Evolutionary conservation across 2,888 invertebrate genomes (phyloP).

Genomic region (Calliopum simillimum): DNA sequence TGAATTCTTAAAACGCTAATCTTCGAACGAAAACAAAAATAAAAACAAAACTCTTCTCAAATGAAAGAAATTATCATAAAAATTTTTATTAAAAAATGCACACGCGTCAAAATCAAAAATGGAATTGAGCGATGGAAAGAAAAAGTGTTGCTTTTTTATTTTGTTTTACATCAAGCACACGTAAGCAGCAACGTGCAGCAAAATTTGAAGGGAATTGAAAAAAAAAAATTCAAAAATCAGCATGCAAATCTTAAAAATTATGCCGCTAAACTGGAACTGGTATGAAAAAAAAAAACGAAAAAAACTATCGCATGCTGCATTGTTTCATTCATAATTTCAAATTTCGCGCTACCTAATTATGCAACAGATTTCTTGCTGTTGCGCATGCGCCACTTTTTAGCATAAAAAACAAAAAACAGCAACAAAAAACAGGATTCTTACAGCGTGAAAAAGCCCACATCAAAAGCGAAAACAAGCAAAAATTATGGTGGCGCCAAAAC

Average conservation of each 20-base stretch:
- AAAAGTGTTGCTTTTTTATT: background rate
- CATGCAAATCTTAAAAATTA: too few relatives aligned
- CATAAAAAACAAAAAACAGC: background rate
- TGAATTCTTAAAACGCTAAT: too few relatives aligned
- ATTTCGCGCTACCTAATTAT: background rate
- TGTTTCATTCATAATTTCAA: too few relatives aligned
- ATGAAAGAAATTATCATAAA: constrained; percentile 5
- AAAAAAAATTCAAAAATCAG: too few relatives aligned
- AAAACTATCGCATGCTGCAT: too few relatives aligned
- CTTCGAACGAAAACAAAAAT: background rate
- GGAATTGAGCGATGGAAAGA: background rate
- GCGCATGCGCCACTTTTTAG: background rate
- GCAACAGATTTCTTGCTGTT: background rate
- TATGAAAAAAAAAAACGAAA: too few relatives aligned
- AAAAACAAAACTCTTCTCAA: background rate
- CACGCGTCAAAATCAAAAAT: constrained; percentile 4
- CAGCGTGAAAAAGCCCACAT: background rate
- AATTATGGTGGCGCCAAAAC: background rate
- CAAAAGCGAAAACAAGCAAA: background rate
- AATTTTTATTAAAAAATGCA: constrained; percentile 7
- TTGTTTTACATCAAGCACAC: background rate
- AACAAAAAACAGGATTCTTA: background rate
- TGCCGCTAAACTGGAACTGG: too few relatives aligned
- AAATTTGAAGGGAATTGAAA: too few relatives aligned
- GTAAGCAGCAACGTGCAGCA: too few relatives aligned